Evolutionary conservation across 92 coral and sea anemone species (phyloP).

Genomic region (Zoanthus gigantus): DNA sequence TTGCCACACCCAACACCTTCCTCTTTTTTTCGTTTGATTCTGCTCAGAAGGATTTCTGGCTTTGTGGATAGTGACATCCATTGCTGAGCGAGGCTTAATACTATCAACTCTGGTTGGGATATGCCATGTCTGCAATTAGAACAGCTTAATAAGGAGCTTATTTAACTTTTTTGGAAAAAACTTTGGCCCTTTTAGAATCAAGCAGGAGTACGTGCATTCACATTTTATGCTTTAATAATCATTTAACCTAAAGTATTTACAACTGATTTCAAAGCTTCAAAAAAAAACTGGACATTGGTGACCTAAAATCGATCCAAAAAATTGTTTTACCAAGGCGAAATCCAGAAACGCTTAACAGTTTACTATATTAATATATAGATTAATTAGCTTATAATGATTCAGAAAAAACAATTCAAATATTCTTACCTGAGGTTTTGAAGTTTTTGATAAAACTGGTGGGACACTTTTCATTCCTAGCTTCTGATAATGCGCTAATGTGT

Average conservation of each 20-base stretch:
- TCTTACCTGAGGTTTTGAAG: conserved; percentile 62
- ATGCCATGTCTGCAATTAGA: conserved; percentile 59
- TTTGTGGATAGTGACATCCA: conserved; percentile 61
- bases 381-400: background rate
- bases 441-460: conserved; percentile 58
- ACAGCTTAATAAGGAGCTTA: conserved; percentile 4
- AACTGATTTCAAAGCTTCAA: background rate
- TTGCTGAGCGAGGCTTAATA: conserved; percentile 45
- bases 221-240: conserved; percentile 1
- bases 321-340: conserved; percentile 9
- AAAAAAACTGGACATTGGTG: conserved; percentile 16
- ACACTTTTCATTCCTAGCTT: conserved; percentile 60
- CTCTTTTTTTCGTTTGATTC: conserved; percentile 37
- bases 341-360: conserved; percentile 4
- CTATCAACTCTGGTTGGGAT: conserved; percentile 48
- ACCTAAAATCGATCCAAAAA: conserved; percentile 8
- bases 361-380: background rate
- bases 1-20: conserved; percentile 52
- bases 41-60: conserved; percentile 46
- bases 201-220: background rate
- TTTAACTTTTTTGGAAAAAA: conserved; percentile 3
- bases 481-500: conserved; percentile 57
- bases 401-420: conserved; percentile 9
- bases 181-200: conserved; percentile 13
- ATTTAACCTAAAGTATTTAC: background rate